Conservation (phyloP, 2,888 invertebrate genomes). For the Blera fallax region DNA sequence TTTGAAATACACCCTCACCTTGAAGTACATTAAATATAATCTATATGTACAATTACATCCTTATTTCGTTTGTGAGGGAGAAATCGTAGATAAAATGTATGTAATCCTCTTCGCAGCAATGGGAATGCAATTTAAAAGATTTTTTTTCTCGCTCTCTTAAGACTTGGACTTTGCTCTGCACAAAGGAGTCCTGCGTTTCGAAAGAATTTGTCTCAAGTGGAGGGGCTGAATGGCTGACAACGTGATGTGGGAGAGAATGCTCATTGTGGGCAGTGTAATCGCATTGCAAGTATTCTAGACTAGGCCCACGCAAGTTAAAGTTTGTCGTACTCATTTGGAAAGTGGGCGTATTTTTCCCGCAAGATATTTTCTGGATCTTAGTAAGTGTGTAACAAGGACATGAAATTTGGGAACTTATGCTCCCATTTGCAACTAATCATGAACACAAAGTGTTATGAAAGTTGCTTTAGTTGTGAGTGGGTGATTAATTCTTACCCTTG, state of each 20-base stretch:
- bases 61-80: constrained; percentile 14
- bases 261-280: background rate
- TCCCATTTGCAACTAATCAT: background rate
- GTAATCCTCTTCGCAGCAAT: constrained; percentile 23
- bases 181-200: background rate
- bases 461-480: background rate
- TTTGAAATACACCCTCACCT: constrained; percentile 22
- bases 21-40: constrained; percentile 40
- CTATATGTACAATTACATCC: constrained; percentile 42
- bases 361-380: background rate
- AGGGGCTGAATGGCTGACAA: background rate
- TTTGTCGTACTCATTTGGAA: background rate
- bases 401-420: background rate
- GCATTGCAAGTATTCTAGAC: background rate
- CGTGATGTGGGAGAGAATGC: background rate
- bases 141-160: background rate
- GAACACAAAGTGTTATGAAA: background rate
- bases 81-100: constrained; percentile 2
- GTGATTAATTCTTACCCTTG: background rate
- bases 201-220: background rate
- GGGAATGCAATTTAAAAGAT: constrained; percentile 43
- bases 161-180: background rate
- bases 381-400: background rate
- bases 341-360: background rate
- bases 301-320: background rate